These are phyloP conservation scores for Papilio demoleus DNA, from an alignment of 2,888 invertebrate genomes.

Conservation along the genomic window DNA sequence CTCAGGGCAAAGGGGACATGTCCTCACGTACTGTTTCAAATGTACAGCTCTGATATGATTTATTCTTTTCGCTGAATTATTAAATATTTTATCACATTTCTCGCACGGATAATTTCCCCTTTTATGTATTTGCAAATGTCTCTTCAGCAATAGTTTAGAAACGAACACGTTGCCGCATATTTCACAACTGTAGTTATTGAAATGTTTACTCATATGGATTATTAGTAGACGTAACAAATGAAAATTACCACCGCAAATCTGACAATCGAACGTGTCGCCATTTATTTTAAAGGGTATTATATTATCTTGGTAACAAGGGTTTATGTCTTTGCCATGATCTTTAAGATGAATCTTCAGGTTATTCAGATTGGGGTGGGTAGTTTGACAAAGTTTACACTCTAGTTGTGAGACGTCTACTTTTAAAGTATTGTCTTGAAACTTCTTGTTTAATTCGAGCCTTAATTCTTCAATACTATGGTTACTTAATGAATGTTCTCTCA, in stretches of 20 bases:
- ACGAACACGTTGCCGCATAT: slow-evolving; percentile 68
- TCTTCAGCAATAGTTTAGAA: slow-evolving; percentile 57
- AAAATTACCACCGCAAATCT: slow-evolving; percentile 63
- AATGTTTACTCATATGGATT: slow-evolving; percentile 74
- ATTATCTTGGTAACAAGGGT: slow-evolving; percentile 59
- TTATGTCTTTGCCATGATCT: slow-evolving; percentile 59
- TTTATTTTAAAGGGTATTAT: slow-evolving; percentile 69
- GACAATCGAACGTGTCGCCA: slow-evolving; percentile 62
- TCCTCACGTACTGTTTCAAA: slow-evolving; percentile 59
- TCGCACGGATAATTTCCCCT: slow-evolving; percentile 66
- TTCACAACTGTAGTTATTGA: slow-evolving; percentile 72
- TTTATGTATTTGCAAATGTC: slow-evolving; percentile 65
- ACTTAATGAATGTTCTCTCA: slow-evolving; percentile 59
- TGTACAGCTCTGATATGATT: slow-evolving; percentile 67
- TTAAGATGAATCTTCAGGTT: slow-evolving; percentile 63
- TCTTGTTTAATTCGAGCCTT: slow-evolving; percentile 56
- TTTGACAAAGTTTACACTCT: slow-evolving; percentile 64
- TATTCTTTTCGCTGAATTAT: slow-evolving; percentile 60
- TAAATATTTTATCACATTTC: slow-evolving; percentile 69
- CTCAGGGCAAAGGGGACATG: slow-evolving; percentile 70
- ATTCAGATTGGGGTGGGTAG: slow-evolving; percentile 51
- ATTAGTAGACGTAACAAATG: slow-evolving; percentile 62
- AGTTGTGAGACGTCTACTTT: slow-evolving; percentile 67
- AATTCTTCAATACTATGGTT: slow-evolving; percentile 59
- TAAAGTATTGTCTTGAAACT: slow-evolving; percentile 58